phyloP scores from a whole-genome alignment of 2,797 vertebrate genomes.

The Sebastiscus albofasciatus region DNA sequence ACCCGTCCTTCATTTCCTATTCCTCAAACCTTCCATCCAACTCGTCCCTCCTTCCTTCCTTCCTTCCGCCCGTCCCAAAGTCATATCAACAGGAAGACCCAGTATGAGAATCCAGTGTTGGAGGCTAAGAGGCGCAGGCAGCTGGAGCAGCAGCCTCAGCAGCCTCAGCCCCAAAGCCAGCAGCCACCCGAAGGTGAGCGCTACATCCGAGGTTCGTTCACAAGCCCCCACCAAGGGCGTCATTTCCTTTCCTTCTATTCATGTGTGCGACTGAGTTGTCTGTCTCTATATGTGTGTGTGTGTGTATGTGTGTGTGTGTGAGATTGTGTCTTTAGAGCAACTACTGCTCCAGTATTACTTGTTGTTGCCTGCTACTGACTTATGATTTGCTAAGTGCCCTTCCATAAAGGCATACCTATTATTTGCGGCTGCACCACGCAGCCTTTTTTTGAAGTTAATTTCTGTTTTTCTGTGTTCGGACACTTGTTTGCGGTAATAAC shows the following conservation, averaged over 20 bases:
- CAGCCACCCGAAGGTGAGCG: slow-evolving; percentile 89
- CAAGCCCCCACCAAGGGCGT: slow-evolving; percentile 71
- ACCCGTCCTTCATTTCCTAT: background rate
- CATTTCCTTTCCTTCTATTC: slow-evolving; percentile 76
- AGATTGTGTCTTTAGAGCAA: slow-evolving; percentile 41
- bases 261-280: slow-evolving; percentile 44
- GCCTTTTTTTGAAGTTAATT: slow-evolving; percentile 65
- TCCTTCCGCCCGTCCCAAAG: slow-evolving; percentile 69
- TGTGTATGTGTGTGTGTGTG: slow-evolving; percentile 5
- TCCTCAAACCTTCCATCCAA: too few species aligned
- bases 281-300: background rate
- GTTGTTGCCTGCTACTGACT: slow-evolving; percentile 64
- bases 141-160: slow-evolving; percentile 86
- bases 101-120: slow-evolving; percentile 97
- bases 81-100: slow-evolving; percentile 99
- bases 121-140: slow-evolving; percentile 98
- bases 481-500: slow-evolving; percentile 28
- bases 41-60: background rate
- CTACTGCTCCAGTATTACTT: slow-evolving; percentile 40
- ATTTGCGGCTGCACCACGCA: slow-evolving; percentile 62
- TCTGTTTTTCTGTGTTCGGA: slow-evolving; percentile 42
- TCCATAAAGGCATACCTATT: slow-evolving; percentile 80
- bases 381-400: slow-evolving; percentile 77
- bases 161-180: slow-evolving; percentile 85
- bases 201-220: slow-evolving; percentile 79